Conservation (phyloP, 2,797 vertebrate species). For the Aulostomus chinensis region DNA sequence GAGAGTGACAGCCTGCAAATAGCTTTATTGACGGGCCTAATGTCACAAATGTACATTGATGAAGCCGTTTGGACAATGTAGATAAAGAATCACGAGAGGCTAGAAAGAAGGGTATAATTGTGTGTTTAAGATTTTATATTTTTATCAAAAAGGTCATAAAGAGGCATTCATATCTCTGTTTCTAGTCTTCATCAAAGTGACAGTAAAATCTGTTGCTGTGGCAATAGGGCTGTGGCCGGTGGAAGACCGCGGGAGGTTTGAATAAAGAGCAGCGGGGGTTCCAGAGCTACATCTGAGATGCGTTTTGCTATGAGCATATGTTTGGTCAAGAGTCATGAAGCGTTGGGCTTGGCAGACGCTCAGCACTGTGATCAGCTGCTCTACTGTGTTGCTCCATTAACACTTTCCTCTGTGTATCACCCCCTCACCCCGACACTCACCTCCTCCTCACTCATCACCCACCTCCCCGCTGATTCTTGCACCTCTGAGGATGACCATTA, state of each 20-base stretch:
- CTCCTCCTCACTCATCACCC: slow-evolving; percentile 32
- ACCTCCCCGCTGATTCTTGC: slow-evolving; percentile 7
- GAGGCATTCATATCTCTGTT: no score
- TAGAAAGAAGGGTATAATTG: no score
- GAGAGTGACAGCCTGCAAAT: slow-evolving; percentile 70
- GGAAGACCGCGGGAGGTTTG: background rate
- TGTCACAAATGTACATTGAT: slow-evolving; percentile 72
- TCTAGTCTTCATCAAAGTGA: no score
- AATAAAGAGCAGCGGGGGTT: slow-evolving; percentile 26
- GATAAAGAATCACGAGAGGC: no score
- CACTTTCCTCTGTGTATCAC: slow-evolving; percentile 33
- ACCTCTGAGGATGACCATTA: slow-evolving; percentile 19
- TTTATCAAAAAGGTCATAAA: no score
- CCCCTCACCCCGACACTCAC: background rate
- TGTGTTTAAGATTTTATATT: no score
- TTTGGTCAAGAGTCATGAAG: slow-evolving; percentile 53
- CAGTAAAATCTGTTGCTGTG: no score
- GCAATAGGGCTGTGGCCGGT: background rate
- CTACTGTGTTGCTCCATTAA: slow-evolving; percentile 57
- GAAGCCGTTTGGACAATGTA: slow-evolving; percentile 52
- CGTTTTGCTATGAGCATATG: slow-evolving; percentile 67
- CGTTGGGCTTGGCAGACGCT: slow-evolving; percentile 32
- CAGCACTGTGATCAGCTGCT: slow-evolving; percentile 65
- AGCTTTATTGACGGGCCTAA: slow-evolving; percentile 77
- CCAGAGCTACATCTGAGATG: slow-evolving; percentile 45